Evolutionary conservation across 30 jellyfish, hydroid and myxozoan species (phyloP).

Genomic region (Hydra vulgaris): DNA sequence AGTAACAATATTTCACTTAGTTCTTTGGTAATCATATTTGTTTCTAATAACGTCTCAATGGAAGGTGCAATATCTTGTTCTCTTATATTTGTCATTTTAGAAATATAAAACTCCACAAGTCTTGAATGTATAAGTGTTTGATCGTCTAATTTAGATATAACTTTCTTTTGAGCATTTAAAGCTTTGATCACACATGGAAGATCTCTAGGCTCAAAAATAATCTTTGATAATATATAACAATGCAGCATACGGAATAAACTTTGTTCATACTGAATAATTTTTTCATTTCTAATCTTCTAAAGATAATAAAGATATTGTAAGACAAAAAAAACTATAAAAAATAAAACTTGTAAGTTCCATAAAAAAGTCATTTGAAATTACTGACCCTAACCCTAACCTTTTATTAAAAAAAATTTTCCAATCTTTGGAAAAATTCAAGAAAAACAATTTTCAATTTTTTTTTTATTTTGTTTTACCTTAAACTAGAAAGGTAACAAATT

Average conservation of each 20-base stretch:
- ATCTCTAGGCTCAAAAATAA: conserved; percentile 59
- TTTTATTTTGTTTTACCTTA: no score
- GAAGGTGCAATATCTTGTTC: conserved; percentile 53
- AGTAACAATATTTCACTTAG: conserved; percentile 13
- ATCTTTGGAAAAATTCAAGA: no score
- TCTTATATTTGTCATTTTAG: conserved; percentile 51
- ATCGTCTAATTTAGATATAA: conserved; percentile 45
- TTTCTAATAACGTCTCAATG: conserved; percentile 14
- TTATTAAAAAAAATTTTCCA: no score
- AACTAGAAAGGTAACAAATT: no score
- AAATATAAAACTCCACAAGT: conserved; percentile 39
- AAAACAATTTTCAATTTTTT: no score
- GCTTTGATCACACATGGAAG: conserved; percentile 39
- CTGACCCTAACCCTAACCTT: no score
- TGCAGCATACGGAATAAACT: conserved; percentile 63
- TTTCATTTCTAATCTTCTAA: conserved; percentile 33
- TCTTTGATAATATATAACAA: conserved; percentile 64
- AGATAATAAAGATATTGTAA: no score
- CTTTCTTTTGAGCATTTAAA: conserved; percentile 30
- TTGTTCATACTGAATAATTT: conserved; percentile 45
- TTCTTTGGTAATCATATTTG: conserved; percentile 19
- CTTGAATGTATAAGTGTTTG: conserved; percentile 43
- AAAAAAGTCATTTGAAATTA: neutral
- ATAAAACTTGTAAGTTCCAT: neutral
- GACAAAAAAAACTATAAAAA: neutral